Conservation (phyloP, 2,888 invertebrate species). For the Aleiodes testaceus region DNA sequence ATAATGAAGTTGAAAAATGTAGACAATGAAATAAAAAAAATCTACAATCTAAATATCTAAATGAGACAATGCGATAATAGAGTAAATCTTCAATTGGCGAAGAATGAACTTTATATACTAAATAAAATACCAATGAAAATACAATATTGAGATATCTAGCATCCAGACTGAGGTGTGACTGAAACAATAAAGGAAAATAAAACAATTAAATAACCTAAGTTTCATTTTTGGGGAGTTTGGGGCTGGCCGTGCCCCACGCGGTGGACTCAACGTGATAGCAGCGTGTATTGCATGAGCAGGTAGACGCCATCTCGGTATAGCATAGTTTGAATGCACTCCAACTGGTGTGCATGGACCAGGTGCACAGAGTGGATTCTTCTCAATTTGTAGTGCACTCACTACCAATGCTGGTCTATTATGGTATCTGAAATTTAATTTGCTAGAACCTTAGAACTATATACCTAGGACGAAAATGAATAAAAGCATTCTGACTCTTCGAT, state of each 20-base stretch:
- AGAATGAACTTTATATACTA: constrained; percentile 34
- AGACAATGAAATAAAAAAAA: constrained; percentile 5
- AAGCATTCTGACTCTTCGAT: background rate
- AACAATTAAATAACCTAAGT: constrained; percentile 79
- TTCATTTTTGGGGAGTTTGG: constrained; percentile 95
- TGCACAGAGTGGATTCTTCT: constrained; percentile 91
- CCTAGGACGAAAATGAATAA: background rate
- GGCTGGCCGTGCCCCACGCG: constrained; percentile 73
- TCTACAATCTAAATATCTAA: background rate
- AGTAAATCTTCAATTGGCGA: constrained; percentile 40
- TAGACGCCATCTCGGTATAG: constrained; percentile 74
- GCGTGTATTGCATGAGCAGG: constrained; percentile 77
- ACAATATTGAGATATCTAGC: constrained; percentile 65
- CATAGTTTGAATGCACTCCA: constrained; percentile 69
- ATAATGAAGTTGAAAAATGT: background rate
- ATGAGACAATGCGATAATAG: constrained; percentile 14
- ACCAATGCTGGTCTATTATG: constrained; percentile 94
- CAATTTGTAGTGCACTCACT: constrained; percentile 93
- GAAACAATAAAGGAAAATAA: constrained; percentile 65
- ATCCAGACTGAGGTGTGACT: constrained; percentile 61
- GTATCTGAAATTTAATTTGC: constrained; percentile 79
- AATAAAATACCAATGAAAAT: constrained; percentile 53
- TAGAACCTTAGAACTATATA: constrained; percentile 57
- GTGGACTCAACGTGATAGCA: constrained; percentile 80
- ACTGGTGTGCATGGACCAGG: constrained; percentile 82